phyloP scores from a whole-genome alignment of 23 tunicate genomes.

The Ciona savignyi region DNA sequence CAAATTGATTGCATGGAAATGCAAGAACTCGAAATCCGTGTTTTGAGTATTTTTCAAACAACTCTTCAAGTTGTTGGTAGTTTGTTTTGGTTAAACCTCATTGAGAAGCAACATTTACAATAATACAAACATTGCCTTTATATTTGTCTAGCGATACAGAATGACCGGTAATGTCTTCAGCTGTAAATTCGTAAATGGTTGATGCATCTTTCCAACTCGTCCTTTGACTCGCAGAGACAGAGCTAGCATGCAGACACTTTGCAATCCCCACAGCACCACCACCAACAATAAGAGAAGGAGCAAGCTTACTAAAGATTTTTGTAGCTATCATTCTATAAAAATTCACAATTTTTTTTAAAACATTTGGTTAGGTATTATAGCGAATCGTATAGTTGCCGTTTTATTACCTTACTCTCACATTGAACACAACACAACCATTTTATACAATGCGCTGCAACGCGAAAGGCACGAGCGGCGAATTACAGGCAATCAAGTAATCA shows the following conservation, averaged over 20 bases:
- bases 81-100: constrained; percentile 83
- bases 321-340: no score
- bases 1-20: constrained; percentile 93
- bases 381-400: no score
- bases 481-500: no score
- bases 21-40: constrained; percentile 66
- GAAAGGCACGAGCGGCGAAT: no score
- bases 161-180: constrained; percentile 69
- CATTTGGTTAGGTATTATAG: no score
- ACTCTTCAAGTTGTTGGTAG: constrained; percentile 53
- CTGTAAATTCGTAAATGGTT: constrained; percentile 56
- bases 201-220: constrained; percentile 15
- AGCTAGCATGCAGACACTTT: background rate
- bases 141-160: constrained; percentile 55
- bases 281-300: background rate
- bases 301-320: no score
- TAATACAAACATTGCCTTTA: constrained; percentile 49
- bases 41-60: constrained; percentile 69
- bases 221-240: background rate
- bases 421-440: no score
- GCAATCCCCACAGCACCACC: background rate
- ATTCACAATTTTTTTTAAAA: no score
- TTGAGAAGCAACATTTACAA: constrained; percentile 81
- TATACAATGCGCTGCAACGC: no score
- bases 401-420: no score